Percentiles rank a stretch among this genome's conserved stretches.
Evolutionary conservation across 2,113 vertebrate genomes (phyloP).

Genomic region (Nothocercus julius): DNA sequence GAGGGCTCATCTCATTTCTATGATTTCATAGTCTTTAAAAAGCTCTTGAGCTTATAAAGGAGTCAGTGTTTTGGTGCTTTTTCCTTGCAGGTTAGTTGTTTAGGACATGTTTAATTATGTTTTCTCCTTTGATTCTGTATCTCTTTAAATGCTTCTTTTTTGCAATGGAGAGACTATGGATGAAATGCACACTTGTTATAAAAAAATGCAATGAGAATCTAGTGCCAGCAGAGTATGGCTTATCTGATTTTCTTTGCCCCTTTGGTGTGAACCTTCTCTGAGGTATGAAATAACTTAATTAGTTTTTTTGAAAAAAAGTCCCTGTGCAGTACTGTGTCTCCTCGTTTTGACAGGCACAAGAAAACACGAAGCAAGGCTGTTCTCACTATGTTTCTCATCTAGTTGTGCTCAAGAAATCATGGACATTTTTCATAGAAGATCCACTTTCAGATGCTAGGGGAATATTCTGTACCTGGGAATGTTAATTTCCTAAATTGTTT

Average conservation of each 20-base stretch:
- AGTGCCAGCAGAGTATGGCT: background rate
- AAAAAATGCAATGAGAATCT: background rate
- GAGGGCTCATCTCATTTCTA: background rate
- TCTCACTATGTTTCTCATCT: background rate
- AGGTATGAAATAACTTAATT: constrained; percentile 17
- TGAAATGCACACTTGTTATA: background rate
- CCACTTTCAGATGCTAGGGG: background rate
- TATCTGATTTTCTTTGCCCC: background rate
- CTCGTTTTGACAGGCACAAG: background rate
- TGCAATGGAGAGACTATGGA: background rate
- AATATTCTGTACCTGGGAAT: background rate
- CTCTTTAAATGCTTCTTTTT: background rate
- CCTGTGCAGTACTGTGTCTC: background rate
- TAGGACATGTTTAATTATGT: background rate
- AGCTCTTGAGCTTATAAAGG: background rate
- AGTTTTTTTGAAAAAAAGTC: background rate
- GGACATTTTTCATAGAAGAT: background rate
- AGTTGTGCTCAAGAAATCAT: background rate
- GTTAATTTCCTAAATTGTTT: constrained; percentile 11
- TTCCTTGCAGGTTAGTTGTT: background rate
- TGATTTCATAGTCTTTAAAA: background rate
- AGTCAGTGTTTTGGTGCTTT: background rate
- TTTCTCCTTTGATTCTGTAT: background rate
- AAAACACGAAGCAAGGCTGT: background rate
- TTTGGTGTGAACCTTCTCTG: background rate